Percentiles rank a stretch among this genome's conserved stretches.
phyloP scores from a whole-genome alignment of 2,113 vertebrate species.

The Chaetops frenatus region DNA sequence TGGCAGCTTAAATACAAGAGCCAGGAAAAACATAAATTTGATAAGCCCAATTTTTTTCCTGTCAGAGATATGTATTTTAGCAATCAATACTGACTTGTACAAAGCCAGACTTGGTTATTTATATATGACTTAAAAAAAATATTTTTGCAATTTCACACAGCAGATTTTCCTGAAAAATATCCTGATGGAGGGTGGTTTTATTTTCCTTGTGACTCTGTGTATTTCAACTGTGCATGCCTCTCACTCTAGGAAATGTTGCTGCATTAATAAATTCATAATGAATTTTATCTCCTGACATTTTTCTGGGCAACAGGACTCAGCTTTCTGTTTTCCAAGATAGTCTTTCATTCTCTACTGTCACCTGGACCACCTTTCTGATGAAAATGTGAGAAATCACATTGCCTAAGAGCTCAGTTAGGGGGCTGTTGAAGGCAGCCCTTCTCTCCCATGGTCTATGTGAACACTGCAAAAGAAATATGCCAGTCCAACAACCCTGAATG shows the following conservation, averaged over 20 bases:
- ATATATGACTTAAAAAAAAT: background rate
- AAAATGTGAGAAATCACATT: background rate
- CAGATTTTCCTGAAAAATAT: background rate
- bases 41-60: background rate
- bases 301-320: background rate
- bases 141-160: background rate
- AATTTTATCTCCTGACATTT: background rate
- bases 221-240: background rate
- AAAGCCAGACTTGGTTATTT: background rate
- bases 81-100: background rate
- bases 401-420: background rate
- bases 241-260: background rate
- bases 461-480: background rate
- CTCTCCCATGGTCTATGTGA: accelerated
- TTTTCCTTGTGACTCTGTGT: background rate
- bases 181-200: background rate
- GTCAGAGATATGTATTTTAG: conserved; percentile 12
- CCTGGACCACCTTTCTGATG: background rate
- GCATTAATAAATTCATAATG: background rate
- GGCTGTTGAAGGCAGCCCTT: background rate
- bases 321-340: background rate
- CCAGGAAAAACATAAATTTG: conserved; percentile 15
- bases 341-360: background rate
- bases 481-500: background rate
- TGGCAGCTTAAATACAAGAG: background rate